Percentiles rank a stretch among this genome's conserved stretches.
These are phyloP conservation scores for Solenopsis invicta DNA, from an alignment of 1,140 invertebrate species.

Conservation along the genomic window DNA sequence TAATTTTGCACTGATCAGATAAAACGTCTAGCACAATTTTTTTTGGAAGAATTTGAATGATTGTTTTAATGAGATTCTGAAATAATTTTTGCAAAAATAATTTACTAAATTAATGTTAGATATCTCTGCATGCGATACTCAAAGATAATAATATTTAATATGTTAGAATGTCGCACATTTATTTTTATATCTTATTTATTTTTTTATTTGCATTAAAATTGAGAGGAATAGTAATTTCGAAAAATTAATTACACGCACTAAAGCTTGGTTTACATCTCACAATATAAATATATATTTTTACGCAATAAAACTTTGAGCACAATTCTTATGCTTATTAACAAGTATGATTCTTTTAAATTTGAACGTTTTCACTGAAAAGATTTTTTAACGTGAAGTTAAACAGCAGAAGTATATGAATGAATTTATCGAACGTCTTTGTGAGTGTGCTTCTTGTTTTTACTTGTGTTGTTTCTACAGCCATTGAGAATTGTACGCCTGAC, in stretches of 20 bases:
- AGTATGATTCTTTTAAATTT: background rate
- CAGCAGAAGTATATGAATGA: constrained; percentile 3
- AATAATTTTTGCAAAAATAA: background rate
- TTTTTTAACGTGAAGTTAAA: constrained; percentile 15
- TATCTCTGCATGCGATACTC: constrained; percentile 31
- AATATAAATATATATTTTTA: constrained; percentile 15
- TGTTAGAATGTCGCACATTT: background rate
- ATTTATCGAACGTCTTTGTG: constrained; percentile 4
- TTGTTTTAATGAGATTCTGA: background rate
- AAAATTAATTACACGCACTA: background rate
- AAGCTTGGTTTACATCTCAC: background rate
- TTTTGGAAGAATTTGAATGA: background rate
- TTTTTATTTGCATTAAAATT: constrained; percentile 3
- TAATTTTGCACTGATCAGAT: constrained; percentile 14
- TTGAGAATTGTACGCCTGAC: constrained; percentile 61
- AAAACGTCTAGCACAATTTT: background rate
- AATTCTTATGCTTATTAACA: background rate
- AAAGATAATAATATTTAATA: background rate
- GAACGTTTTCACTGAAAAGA: background rate
- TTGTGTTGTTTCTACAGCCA: constrained; percentile 55
- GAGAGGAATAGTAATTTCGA: background rate
- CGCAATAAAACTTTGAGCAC: background rate
- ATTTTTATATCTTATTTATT: constrained; percentile 3
- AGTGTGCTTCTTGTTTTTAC: constrained; percentile 35
- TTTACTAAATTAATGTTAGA: background rate